These are phyloP conservation scores for Euwallacea fornicatus DNA, from an alignment of 1,140 invertebrate genomes.

Conservation along the genomic window DNA sequence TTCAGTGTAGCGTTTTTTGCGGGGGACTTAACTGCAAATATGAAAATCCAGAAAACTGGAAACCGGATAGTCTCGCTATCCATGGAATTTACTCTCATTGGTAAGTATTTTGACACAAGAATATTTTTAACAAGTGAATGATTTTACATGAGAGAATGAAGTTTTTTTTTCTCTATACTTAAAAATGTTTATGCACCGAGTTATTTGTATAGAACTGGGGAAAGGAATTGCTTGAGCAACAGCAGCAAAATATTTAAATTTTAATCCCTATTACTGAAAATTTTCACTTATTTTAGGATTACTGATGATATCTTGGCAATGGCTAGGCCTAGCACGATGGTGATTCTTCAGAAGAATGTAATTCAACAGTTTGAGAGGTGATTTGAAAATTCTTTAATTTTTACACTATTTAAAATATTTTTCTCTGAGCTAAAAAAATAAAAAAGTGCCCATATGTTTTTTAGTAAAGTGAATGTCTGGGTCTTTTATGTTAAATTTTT, in stretches of 20 bases:
- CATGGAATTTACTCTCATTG: constrained; percentile 82
- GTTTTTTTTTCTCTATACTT: neutral
- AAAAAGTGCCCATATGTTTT: too few species aligned
- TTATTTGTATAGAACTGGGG: too few species aligned
- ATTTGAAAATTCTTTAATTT: neutral
- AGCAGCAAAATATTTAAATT: too few species aligned
- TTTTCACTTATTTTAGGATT: constrained; percentile 64
- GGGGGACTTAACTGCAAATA: constrained; percentile 81
- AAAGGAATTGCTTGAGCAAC: too few species aligned
- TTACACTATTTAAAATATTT: too few species aligned
- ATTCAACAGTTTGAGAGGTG: constrained; percentile 79
- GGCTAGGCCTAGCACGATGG: constrained; percentile 77
- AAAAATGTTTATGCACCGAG: too few species aligned
- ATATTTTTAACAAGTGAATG: constrained; percentile 34
- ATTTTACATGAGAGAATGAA: constrained; percentile 1
- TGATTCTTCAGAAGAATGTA: constrained; percentile 73
- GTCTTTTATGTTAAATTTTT: too few species aligned
- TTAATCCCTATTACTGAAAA: too few species aligned
- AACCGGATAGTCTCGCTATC: constrained; percentile 69
- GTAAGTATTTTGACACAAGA: constrained; percentile 56
- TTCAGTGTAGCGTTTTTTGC: constrained; percentile 80
- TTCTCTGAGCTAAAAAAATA: too few species aligned
- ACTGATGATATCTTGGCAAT: constrained; percentile 86
- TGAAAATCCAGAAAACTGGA: constrained; percentile 69
- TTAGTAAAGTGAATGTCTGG: too few species aligned